Evolutionary conservation across 2,797 vertebrate genomes (phyloP), one percentile per base, ranked within the genome.

Genomic region (Micromesistius poutassou): DNA sequence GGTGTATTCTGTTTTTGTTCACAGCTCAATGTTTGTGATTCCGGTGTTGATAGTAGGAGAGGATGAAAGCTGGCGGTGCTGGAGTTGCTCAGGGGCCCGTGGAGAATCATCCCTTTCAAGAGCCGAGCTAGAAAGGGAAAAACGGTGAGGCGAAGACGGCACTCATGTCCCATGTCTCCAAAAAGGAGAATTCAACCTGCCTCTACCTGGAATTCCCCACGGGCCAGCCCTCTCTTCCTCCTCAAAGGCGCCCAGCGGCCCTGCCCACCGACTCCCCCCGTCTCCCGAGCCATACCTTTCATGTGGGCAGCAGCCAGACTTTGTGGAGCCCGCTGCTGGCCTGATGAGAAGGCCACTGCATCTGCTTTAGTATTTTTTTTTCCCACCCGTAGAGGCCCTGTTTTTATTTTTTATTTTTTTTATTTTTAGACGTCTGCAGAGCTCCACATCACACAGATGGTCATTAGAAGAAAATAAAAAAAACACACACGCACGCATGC

Each of bases 391-490:
- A 70, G 40, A 76, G 83, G 80, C 73, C 84, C n/a, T n/a, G n/a
- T n/a, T n/a, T n/a, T n/a, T n/a, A n/a, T n/a, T n/a, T n/a, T n/a
- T n/a, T n/a, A 79, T 79, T 84, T 81, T 88, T 86, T 89, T 25
- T 62, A 5, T 7, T 88, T 84, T 81, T 74, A 89, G 82, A 73
- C 82, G 76, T 68, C 79, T 77, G 75, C 76, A 72, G 81, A 81
- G 81, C 73, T 82, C 82, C 82, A 80, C 82, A 86, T 88, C 85
- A 87, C 81, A 87, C 83, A 87, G 84, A 83, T 85, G 84, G 84
- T 88, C 81, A 86, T 90, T 89, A 87, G 91, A 89, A 81, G 82
- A 84, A 86, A 90, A 86, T 85, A 84, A 86, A 82, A 71, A 14
- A 30, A 13, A 30, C 70, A 30, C 70, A 6, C 30, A 9, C 9